These are phyloP conservation scores for Bembecia ichneumoniformis DNA, from an alignment of 2,888 invertebrate species.

Conservation along the genomic window DNA sequence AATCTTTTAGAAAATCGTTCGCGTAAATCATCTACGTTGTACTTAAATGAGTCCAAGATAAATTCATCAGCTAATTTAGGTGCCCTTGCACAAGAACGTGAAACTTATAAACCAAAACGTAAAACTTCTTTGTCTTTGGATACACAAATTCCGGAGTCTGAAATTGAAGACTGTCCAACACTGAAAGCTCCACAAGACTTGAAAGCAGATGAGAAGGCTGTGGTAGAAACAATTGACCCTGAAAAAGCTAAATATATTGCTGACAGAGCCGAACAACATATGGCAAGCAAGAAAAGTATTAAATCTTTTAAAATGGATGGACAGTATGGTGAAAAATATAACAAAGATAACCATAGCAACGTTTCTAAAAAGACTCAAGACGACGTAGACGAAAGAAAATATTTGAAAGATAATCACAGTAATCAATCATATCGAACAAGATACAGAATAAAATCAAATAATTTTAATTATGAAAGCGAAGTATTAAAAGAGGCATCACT, in stretches of 20 bases:
- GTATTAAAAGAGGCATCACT: slow-evolving; percentile 69
- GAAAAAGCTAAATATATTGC: slow-evolving; percentile 50
- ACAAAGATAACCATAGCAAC: slow-evolving; percentile 54
- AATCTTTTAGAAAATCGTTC: slow-evolving; percentile 59
- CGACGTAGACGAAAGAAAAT: slow-evolving; percentile 54
- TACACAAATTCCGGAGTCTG: slow-evolving; percentile 59
- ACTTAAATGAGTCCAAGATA: slow-evolving; percentile 65
- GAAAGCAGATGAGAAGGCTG: slow-evolving; percentile 65
- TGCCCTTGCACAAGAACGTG: slow-evolving; percentile 42
- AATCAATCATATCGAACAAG: slow-evolving; percentile 50
- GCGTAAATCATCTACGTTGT: slow-evolving; percentile 57
- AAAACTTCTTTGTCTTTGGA: slow-evolving; percentile 50
- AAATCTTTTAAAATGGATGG: slow-evolving; percentile 59
- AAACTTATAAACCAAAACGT: slow-evolving; percentile 48
- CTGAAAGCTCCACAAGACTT: slow-evolving; percentile 65
- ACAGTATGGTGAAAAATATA: slow-evolving; percentile 51
- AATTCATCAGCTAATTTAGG: slow-evolving; percentile 55
- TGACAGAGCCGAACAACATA: slow-evolving; percentile 49
- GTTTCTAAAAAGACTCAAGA: slow-evolving; percentile 49
- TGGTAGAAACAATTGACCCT: slow-evolving; percentile 52
- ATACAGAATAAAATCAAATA: slow-evolving; percentile 61
- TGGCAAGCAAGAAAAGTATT: slow-evolving; percentile 43
- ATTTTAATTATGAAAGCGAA: slow-evolving; percentile 74
- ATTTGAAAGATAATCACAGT: slow-evolving; percentile 59
- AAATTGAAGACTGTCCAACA: slow-evolving; percentile 66